Percentiles rank a stretch among this genome's conserved stretches.
Conservation (phyloP, 1,140 invertebrate genomes). For the Nasonia vitripennis region DNA sequence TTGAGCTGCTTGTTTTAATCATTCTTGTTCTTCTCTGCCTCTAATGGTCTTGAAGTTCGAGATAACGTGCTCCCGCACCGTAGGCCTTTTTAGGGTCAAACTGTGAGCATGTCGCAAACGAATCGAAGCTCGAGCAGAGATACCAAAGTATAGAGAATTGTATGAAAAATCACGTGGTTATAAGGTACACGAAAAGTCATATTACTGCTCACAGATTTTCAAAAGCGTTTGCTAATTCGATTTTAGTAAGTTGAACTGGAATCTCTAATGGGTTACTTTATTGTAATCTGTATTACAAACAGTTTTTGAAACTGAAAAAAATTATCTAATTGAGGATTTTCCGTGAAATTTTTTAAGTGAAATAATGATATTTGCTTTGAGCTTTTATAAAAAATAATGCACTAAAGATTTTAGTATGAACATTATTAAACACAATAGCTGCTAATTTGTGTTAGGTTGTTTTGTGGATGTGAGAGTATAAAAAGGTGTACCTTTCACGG, state of each 20-base stretch:
- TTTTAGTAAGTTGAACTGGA: not conserved
- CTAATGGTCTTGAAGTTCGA: no score
- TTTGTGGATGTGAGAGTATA: constrained; percentile 20
- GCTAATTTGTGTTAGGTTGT: not conserved
- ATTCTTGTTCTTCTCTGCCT: not conserved
- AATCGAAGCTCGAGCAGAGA: not conserved
- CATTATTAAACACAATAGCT: no score
- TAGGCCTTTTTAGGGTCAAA: no score
- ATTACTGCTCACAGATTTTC: not conserved
- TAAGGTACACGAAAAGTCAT: not conserved
- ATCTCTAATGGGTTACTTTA: not conserved
- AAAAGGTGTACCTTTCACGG: not conserved
- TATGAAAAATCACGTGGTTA: not conserved
- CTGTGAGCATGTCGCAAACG: not conserved
- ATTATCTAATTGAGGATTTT: not conserved
- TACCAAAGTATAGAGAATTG: constrained; percentile 34
- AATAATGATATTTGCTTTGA: not conserved
- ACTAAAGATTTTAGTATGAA: not conserved
- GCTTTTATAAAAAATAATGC: not conserved
- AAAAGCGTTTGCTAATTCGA: not conserved
- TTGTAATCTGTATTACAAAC: not conserved
- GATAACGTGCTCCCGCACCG: no score
- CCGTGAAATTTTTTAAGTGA: not conserved
- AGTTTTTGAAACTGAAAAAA: not conserved
- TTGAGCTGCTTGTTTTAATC: not conserved